Percentiles rank a stretch among this genome's conserved stretches.
These are phyloP conservation scores for Scrobipalpa costella DNA, from an alignment of 2,888 invertebrate genomes.

Conservation along the genomic window DNA sequence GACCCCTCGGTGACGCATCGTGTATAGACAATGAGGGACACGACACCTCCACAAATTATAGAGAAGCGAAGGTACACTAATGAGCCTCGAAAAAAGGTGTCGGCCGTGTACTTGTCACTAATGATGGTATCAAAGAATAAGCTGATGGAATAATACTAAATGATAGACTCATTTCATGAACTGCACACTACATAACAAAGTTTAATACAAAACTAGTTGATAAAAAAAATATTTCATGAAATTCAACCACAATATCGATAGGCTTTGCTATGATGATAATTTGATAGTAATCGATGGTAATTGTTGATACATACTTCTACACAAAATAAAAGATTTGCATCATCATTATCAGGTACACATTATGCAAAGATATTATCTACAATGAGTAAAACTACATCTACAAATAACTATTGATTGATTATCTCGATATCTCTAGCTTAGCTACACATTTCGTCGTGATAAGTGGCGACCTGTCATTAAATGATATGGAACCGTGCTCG, in stretches of 20 bases:
- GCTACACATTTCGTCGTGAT: conserved; percentile 2
- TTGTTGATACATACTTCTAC: no score
- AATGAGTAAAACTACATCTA: background rate
- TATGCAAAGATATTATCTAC: background rate
- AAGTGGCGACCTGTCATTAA: conserved; percentile 1
- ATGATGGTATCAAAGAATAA: no score
- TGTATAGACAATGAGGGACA: background rate
- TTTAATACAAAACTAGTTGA: no score
- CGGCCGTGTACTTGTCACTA: no score
- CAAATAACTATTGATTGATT: conserved; percentile 1
- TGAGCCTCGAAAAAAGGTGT: conserved; percentile 1
- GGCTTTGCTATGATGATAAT: no score
- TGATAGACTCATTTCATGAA: no score
- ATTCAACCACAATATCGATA: no score
- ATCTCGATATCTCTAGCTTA: background rate
- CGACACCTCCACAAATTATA: conserved; percentile 3
- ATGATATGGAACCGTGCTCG: background rate
- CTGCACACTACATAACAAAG: no score
- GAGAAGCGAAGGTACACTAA: background rate
- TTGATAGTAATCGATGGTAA: no score
- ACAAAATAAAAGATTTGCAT: conserved; percentile 2
- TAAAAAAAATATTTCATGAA: no score
- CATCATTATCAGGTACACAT: background rate
- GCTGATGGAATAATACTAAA: no score
- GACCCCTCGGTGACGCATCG: conserved; percentile 28